A percentile compares a stretch with the other conserved stretches of the same genome.
phyloP scores from a whole-genome alignment of 2,888 invertebrate genomes.

The Athetis lepigone region DNA sequence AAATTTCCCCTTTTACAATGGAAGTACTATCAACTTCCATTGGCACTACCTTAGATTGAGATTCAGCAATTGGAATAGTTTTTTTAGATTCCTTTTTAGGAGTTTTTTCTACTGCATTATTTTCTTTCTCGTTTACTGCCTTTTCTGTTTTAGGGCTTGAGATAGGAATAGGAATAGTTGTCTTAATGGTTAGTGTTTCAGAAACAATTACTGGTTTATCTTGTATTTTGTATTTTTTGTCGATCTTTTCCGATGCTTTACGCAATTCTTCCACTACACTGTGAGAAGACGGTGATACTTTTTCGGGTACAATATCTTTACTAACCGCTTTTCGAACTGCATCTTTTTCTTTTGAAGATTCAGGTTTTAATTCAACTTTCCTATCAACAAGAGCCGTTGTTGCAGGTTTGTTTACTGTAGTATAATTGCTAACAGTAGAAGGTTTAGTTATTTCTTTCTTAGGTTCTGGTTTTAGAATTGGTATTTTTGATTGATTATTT shows the following conservation, averaged over 20 bases:
- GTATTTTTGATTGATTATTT: constrained; percentile 48
- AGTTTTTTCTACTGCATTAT: constrained; percentile 11
- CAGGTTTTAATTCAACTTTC: constrained; percentile 3
- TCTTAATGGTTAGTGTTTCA: constrained; percentile 8
- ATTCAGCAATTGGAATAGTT: constrained; percentile 17
- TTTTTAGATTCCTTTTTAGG: constrained; percentile 32
- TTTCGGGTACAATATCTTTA: constrained; percentile 10
- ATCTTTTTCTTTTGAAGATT: constrained; percentile 3
- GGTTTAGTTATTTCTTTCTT: constrained; percentile 13
- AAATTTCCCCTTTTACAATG: constrained; percentile 22
- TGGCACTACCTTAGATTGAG: constrained; percentile 15
- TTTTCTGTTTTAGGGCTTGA: constrained; percentile 22
- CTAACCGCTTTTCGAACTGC: constrained; percentile 6
- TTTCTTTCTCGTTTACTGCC: constrained; percentile 11
- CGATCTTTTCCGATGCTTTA: constrained; percentile 14
- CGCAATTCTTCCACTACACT: constrained; percentile 3
- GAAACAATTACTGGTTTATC: background rate
- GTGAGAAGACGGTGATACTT: constrained; percentile 7
- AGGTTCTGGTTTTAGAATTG: constrained; percentile 25
- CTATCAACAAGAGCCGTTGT: background rate
- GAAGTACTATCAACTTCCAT: constrained; percentile 30
- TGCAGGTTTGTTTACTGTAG: background rate
- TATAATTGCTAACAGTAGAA: constrained; percentile 7
- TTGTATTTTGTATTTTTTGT: constrained; percentile 22
- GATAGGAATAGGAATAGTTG: constrained; percentile 1